These are phyloP conservation scores for Turnix velox DNA, from an alignment of 2,113 vertebrate species.

Conservation along the genomic window DNA sequence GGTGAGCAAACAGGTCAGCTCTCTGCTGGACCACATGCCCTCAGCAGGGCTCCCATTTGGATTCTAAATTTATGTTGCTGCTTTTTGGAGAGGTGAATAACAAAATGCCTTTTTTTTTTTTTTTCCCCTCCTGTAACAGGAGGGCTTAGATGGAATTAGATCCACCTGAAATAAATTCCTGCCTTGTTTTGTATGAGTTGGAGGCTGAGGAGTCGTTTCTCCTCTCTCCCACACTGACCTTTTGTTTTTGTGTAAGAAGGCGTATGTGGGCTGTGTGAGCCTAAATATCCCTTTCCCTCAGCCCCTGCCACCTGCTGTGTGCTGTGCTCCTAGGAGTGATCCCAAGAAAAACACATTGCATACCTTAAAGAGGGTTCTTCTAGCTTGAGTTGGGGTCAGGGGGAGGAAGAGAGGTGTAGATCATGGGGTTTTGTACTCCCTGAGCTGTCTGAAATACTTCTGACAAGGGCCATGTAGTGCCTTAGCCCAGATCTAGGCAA, in stretches of 20 bases:
- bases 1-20: constrained; percentile 6
- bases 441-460: not conserved
- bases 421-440: not conserved
- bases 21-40: not conserved
- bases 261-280: not conserved
- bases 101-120: not conserved
- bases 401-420: not conserved
- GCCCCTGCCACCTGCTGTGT: not conserved
- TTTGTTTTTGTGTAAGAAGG: constrained; percentile 26
- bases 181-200: not conserved
- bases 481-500: not conserved
- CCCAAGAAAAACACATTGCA: not conserved
- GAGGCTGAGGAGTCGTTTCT: constrained; percentile 38
- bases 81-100: not conserved
- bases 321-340: not conserved
- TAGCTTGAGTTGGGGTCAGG: constrained; percentile 18
- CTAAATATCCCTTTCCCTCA: not conserved
- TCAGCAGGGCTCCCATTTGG: not conserved
- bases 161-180: not conserved
- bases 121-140: not conserved
- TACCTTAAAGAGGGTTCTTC: not conserved
- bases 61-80: not conserved
- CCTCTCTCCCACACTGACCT: constrained; percentile 57
- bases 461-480: not conserved
- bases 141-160: not conserved